Conservation (phyloP, 2,113 vertebrate species). For the Hippocampus mohnikei region DNA sequence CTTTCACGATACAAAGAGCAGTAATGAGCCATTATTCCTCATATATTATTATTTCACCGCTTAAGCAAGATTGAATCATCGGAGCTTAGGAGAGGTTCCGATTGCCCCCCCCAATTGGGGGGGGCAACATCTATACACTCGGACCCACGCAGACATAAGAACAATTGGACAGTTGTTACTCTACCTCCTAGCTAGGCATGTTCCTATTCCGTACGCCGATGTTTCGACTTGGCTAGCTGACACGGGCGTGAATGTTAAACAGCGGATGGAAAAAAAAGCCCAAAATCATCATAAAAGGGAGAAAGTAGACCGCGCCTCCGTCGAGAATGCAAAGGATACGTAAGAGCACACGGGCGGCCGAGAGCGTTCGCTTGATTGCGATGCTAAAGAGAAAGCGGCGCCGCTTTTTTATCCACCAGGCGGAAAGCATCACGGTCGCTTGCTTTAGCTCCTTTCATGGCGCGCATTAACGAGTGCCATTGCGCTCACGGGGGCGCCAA, state of each 20-base stretch:
- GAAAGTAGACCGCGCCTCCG: slow-evolving; percentile 5
- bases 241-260: slow-evolving; percentile 28
- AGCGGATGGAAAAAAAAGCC: slow-evolving; percentile 2
- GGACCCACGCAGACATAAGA: too few relatives aligned
- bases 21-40: slow-evolving; percentile 5
- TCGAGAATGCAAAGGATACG: slow-evolving; percentile 36
- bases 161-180: too few relatives aligned
- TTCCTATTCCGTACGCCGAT: too few relatives aligned
- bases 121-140: too few relatives aligned
- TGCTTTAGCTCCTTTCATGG: slow-evolving; percentile 45
- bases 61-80: slow-evolving; percentile 8
- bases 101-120: too few relatives aligned
- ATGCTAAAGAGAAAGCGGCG: slow-evolving; percentile 51
- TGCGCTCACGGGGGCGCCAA: slow-evolving; percentile 16
- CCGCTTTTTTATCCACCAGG: slow-evolving; percentile 54
- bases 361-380: slow-evolving; percentile 48
- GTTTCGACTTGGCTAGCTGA: background rate
- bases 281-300: background rate
- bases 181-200: too few relatives aligned
- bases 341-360: slow-evolving; percentile 45
- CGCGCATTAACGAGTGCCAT: slow-evolving; percentile 39
- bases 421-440: slow-evolving; percentile 52
- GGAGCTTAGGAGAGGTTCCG: background rate
- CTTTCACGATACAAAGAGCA: slow-evolving; percentile 9
- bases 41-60: background rate